Conservation (phyloP, 1,140 invertebrate genomes). For the Halesus radiatus region DNA sequence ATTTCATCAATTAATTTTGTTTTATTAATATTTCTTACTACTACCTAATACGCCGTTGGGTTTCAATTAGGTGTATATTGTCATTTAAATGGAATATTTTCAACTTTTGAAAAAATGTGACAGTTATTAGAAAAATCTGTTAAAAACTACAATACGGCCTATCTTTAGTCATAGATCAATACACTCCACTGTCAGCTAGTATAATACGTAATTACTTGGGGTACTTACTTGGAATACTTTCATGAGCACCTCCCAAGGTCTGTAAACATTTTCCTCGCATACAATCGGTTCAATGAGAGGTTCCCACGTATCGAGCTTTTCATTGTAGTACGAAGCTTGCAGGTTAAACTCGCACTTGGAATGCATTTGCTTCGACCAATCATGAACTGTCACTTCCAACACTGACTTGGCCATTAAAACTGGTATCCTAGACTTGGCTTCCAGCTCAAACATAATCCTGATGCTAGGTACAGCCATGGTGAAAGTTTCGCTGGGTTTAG, state of each 20-base stretch:
- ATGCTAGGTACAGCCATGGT: slow-evolving; percentile 70
- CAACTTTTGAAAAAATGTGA: too few species aligned
- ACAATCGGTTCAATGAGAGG: slow-evolving; percentile 83
- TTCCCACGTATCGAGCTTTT: slow-evolving; percentile 81
- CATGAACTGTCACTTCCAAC: slow-evolving; percentile 72
- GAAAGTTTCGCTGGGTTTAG: slow-evolving; percentile 69
- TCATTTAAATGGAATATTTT: too few species aligned
- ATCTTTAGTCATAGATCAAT: too few species aligned
- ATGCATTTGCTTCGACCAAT: slow-evolving; percentile 77
- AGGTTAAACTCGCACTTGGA: slow-evolving; percentile 73
- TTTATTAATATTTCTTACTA: too few species aligned
- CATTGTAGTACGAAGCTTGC: slow-evolving; percentile 83
- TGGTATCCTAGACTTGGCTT: slow-evolving; percentile 66
- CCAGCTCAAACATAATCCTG: slow-evolving; percentile 73
- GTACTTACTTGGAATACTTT: slow-evolving; percentile 73
- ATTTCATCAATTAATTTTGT: too few species aligned
- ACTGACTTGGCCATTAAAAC: slow-evolving; percentile 69
- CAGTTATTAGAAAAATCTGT: too few species aligned
- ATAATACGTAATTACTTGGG: neutral
- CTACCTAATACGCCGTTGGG: too few species aligned
- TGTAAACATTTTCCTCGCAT: slow-evolving; percentile 76
- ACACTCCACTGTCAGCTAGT: too few species aligned
- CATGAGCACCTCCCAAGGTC: slow-evolving; percentile 81
- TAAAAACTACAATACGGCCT: too few species aligned
- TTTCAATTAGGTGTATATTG: too few species aligned